Percentiles rank a stretch among this genome's conserved stretches.
phyloP scores from a whole-genome alignment of 2,113 vertebrate genomes.

The Chroicocephalus ridibundus region DNA sequence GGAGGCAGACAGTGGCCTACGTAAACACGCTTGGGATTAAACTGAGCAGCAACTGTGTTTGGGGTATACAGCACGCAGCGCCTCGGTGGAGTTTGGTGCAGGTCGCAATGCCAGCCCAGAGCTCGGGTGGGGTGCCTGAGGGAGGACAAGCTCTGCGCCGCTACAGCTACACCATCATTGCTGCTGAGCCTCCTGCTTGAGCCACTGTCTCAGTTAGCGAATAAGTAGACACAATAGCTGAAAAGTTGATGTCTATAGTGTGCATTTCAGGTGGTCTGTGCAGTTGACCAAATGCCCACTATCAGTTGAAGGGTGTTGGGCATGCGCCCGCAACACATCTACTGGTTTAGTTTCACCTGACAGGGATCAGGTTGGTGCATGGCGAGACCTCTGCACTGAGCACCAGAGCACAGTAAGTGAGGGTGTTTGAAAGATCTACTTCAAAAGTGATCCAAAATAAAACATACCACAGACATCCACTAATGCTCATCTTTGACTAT shows the following conservation, averaged over 20 bases:
- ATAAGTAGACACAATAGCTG: background rate
- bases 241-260: accelerated
- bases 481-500: background rate
- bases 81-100: accelerated
- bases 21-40: background rate
- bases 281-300: background rate
- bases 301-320: background rate
- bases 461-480: background rate
- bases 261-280: background rate
- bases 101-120: background rate
- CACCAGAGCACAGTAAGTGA: background rate
- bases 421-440: background rate
- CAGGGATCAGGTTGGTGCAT: background rate
- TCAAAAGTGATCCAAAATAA: background rate
- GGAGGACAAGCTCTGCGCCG: background rate
- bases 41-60: accelerated
- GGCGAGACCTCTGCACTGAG: background rate
- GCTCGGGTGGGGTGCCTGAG: background rate
- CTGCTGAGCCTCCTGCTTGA: background rate
- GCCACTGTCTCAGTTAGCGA: too few species aligned
- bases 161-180: accelerated
- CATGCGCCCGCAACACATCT: background rate
- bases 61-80: background rate
- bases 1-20: background rate
- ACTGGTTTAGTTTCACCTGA: background rate